These are phyloP conservation scores for Coenonympha glycerion DNA, from an alignment of 2,888 invertebrate species.

Conservation along the genomic window DNA sequence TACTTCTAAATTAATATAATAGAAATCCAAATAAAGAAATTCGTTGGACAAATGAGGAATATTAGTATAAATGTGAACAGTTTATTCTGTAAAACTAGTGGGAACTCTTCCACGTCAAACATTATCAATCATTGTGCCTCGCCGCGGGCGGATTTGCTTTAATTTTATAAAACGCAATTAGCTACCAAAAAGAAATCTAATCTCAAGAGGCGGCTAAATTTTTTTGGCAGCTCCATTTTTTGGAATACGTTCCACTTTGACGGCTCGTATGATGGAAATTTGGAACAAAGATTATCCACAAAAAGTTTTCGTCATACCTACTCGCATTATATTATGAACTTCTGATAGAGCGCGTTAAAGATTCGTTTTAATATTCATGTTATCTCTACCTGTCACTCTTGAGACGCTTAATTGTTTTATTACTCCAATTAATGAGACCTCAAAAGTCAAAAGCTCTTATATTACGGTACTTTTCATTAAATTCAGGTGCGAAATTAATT, in stretches of 20 bases:
- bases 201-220: slow-evolving; percentile 59
- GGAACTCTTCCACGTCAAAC: slow-evolving; percentile 59
- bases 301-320: slow-evolving; percentile 24
- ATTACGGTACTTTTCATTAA: slow-evolving; percentile 4
- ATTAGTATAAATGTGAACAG: slow-evolving; percentile 70
- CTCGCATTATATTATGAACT: too few species aligned
- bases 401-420: slow-evolving; percentile 12
- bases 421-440: slow-evolving; percentile 12
- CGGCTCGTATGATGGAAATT: slow-evolving; percentile 41
- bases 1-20: neutral
- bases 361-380: slow-evolving; percentile 1
- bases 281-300: slow-evolving; percentile 33
- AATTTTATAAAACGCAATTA: slow-evolving; percentile 77
- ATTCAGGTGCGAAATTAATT: slow-evolving; percentile 13
- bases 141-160: slow-evolving; percentile 62
- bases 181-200: slow-evolving; percentile 75
- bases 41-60: slow-evolving; percentile 55
- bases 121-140: slow-evolving; percentile 67
- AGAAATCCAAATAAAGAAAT: slow-evolving; percentile 16
- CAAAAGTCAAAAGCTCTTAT: slow-evolving; percentile 15
- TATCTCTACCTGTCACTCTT: slow-evolving; percentile 16
- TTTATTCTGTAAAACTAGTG: slow-evolving; percentile 72
- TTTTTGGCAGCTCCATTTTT: slow-evolving; percentile 61
- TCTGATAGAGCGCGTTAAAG: slow-evolving; percentile 14
- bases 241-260: slow-evolving; percentile 50